phyloP scores from a whole-genome alignment of 2,888 invertebrate species.

The Hirtodrosophila alboralis region DNA sequence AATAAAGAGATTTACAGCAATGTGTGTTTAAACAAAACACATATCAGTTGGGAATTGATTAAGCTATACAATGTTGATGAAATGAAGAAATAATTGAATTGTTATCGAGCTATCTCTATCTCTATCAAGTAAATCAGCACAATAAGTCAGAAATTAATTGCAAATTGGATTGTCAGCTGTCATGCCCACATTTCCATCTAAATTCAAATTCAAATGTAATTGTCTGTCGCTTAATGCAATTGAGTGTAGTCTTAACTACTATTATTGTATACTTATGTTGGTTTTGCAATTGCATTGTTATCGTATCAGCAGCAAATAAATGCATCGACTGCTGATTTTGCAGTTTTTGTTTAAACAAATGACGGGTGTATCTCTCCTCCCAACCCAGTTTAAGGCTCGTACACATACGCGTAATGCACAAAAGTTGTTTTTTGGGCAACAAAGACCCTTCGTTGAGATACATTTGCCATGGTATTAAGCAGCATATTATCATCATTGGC shows the following conservation, averaged over 20 bases:
- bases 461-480: conserved; percentile 13
- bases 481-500: conserved; percentile 33
- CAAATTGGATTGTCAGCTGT: conserved; percentile 45
- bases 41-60: too few relatives aligned
- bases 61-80: neutral
- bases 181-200: conserved; percentile 16
- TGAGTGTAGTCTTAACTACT: neutral
- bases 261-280: neutral
- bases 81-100: conserved; percentile 3
- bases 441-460: conserved; percentile 1
- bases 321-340: conserved; percentile 10
- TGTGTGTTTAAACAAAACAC: too few relatives aligned
- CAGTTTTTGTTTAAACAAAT: conserved; percentile 9
- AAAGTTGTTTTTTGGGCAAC: conserved; percentile 45
- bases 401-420: conserved; percentile 55
- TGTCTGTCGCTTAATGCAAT: conserved; percentile 5
- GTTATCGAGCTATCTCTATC: neutral
- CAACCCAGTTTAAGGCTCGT: too few relatives aligned
- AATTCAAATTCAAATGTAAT: conserved; percentile 24
- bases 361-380: conserved; percentile 3
- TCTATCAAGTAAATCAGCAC: neutral
- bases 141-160: conserved; percentile 17
- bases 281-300: neutral
- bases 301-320: neutral
- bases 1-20: too few relatives aligned